phyloP scores from a whole-genome alignment of 2,113 vertebrate genomes.

The Trichomycterus rosablanca region DNA sequence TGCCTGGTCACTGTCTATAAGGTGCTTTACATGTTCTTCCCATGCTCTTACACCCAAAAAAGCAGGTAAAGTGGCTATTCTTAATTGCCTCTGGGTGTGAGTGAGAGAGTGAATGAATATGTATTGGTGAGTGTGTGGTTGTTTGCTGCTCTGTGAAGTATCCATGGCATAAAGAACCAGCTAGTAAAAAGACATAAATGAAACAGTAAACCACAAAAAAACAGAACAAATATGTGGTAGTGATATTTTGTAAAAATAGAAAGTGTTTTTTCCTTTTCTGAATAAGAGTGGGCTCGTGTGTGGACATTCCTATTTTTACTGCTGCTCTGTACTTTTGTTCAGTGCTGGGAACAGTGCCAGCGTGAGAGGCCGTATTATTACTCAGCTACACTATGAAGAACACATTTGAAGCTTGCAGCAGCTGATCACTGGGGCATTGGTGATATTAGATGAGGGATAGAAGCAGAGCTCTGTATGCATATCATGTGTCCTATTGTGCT shows the following conservation, averaged over 20 bases:
- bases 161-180: too few relatives aligned
- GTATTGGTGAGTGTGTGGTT: too few relatives aligned
- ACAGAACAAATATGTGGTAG: neutral
- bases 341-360: constrained; percentile 1
- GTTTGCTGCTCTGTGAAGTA: too few relatives aligned
- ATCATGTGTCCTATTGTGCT: constrained; percentile 29
- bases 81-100: too few relatives aligned
- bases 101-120: too few relatives aligned
- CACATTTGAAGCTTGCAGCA: neutral
- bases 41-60: too few relatives aligned
- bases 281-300: neutral
- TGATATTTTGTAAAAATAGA: constrained; percentile 3
- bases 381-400: constrained; percentile 11
- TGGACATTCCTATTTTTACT: constrained; percentile 14
- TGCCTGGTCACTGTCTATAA: too few relatives aligned
- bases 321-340: constrained; percentile 1
- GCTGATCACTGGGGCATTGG: constrained; percentile 15
- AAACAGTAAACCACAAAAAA: neutral
- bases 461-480: constrained; percentile 22
- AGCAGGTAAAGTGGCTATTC: too few relatives aligned
- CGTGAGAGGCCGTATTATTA: neutral
- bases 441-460: neutral
- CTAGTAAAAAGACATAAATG: too few relatives aligned
- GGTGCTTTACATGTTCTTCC: too few relatives aligned
- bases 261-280: neutral